Percentiles rank a stretch among this genome's conserved stretches.
These are phyloP conservation scores for Sinosuthora webbiana DNA, from an alignment of 2,113 vertebrate genomes.

Conservation along the genomic window DNA sequence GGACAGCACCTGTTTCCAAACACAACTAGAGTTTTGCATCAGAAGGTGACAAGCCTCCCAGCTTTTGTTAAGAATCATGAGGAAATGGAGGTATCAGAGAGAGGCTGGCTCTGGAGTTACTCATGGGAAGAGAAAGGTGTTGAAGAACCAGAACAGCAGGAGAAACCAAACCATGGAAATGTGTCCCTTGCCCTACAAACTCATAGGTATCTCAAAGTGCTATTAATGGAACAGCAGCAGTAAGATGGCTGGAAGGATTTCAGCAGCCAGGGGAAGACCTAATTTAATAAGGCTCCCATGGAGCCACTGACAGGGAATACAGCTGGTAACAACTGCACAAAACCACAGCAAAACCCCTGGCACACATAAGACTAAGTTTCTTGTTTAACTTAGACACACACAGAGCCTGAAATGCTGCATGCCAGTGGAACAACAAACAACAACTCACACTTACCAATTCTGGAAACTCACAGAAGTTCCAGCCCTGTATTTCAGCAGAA, in stretches of 20 bases:
- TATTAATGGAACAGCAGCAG: constrained; percentile 16
- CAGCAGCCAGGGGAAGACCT: not conserved
- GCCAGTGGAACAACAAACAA: not conserved
- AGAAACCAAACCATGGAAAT: constrained; percentile 33
- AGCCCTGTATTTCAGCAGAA: not conserved
- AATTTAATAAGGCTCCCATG: not conserved
- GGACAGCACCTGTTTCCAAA: not conserved
- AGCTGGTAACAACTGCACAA: not conserved
- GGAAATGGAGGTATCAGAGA: not conserved
- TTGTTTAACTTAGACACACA: not conserved
- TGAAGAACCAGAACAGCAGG: constrained; percentile 48
- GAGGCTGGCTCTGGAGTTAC: not conserved
- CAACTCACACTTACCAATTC: not conserved
- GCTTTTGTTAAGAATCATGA: not conserved
- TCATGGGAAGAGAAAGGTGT: constrained; percentile 21
- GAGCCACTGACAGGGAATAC: not conserved
- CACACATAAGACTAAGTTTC: not conserved
- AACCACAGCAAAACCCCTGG: not conserved
- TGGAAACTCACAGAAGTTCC: not conserved
- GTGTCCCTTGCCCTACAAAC: not conserved
- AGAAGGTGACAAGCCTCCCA: not conserved
- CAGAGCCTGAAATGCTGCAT: not conserved
- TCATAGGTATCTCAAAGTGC: not conserved
- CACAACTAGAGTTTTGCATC: not conserved
- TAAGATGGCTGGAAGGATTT: not conserved